Evolutionary conservation across 2,113 vertebrate genomes (phyloP).

Genomic region (Delphinus delphis): DNA sequence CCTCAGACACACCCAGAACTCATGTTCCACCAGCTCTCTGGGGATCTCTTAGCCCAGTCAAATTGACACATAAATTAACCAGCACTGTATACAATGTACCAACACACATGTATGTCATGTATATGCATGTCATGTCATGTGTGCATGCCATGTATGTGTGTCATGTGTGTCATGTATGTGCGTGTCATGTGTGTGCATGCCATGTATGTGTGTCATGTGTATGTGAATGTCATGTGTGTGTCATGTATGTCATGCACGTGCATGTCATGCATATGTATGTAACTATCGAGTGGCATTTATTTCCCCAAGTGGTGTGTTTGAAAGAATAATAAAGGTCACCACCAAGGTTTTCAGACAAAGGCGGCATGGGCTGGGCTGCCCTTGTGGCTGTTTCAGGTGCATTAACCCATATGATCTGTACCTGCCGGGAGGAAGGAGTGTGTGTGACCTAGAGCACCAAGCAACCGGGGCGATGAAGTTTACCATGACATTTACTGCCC

Average conservation of each 20-base stretch:
- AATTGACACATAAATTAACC: not conserved
- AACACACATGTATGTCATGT: fast-evolving
- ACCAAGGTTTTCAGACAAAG: too few species aligned
- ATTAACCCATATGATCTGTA: fast-evolving
- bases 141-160: not conserved
- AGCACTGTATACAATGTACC: not conserved
- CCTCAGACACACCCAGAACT: not conserved
- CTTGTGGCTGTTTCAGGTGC: fast-evolving
- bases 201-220: too few species aligned
- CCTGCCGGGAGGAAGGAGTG: too few species aligned
- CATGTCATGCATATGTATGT: fast-evolving
- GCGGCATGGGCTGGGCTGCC: fast-evolving
- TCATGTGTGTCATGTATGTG: too few species aligned
- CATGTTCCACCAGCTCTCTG: not conserved
- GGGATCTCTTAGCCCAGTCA: not conserved
- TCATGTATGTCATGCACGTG: too few species aligned
- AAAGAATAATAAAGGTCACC: not conserved
- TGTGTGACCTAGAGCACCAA: not conserved
- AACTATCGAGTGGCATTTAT: fast-evolving
- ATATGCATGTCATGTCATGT: not conserved
- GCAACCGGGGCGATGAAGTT: too few species aligned
- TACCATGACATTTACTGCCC: fast-evolving
- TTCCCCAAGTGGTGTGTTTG: not conserved
- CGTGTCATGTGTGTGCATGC: too few species aligned
- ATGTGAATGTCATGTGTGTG: fast-evolving